Base-by-base conservation (phyloP, 2,797 vertebrate genomes). In the Onychomys leucogaster region DNA sequence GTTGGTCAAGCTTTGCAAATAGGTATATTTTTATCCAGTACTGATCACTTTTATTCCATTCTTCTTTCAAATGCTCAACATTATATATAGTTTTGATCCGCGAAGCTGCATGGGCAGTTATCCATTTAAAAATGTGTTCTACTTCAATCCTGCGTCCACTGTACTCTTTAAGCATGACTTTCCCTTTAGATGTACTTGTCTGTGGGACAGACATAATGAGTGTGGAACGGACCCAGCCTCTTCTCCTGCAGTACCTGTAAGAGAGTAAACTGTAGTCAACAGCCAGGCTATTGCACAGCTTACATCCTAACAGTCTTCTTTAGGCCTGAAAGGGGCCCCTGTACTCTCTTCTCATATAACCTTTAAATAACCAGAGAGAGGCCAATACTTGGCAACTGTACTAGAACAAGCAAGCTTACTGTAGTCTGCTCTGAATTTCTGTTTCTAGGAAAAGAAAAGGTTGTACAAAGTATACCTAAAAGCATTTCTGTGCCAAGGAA, bases 151-250 rank as follows among this genome's bases (percentile, higher is more conserved):
- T 99, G 32, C 96, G 98, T 59, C 99, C 99, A 0, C 97, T 99
- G 95, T 99, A 99, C 93, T 99, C 99, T 97, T 99, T 99, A 0
- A 99, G 99, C 99, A 99, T 99, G 65, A 99, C 99, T 97, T 99
- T 99, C 25, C 99, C 99, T 98, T 99, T 99, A 7, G 99, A 99
- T 4, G 99, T 99, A 3, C 99, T 99, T 1, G 99, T 99, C 96
- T 99, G 99, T 1, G 99, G 99, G 90, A 99, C 99, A 0, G 99
- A 99, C 99, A 99, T 99, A 95, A 99, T 99, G 96, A 99, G 99
- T 1, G 99, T 99, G 97, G 99, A 99, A 93, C 98, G 99, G 92
- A 99, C 98, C 99, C 99, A 99, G 92, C 99, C 99, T 43, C 99
- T 99, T 97, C 99, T 99, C 96, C 98, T 99, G 98, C 99, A 99